phyloP scores from a whole-genome alignment of 2,888 invertebrate species.

The Nasonovia ribisnigri region DNA sequence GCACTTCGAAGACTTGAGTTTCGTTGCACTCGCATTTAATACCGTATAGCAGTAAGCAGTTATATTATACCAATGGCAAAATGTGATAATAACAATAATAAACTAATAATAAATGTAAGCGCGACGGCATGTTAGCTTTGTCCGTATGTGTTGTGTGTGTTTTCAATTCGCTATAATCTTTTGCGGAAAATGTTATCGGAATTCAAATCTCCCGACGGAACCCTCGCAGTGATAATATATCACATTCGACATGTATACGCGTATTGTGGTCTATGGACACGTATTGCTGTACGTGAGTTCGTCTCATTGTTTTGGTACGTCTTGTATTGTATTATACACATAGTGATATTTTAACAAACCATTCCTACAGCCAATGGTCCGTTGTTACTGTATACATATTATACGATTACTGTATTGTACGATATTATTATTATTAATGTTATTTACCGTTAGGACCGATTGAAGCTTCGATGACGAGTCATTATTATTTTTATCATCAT shows the following conservation, averaged over 20 bases:
- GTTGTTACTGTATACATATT: background rate
- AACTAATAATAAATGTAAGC: background rate
- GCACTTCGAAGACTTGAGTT: constrained; percentile 13
- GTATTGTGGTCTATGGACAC: background rate
- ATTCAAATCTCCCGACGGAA: background rate
- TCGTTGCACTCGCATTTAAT: constrained; percentile 10
- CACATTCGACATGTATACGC: too few relatives aligned
- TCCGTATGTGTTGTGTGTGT: background rate
- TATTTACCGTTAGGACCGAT: background rate
- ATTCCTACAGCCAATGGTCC: background rate
- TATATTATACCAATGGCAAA: background rate
- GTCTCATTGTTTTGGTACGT: background rate
- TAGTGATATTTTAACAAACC: background rate
- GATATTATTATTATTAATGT: background rate
- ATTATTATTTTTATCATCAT: background rate
- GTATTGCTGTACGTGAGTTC: background rate
- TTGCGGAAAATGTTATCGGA: background rate
- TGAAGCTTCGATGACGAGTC: background rate
- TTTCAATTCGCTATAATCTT: background rate
- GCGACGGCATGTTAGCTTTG: background rate
- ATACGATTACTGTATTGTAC: background rate
- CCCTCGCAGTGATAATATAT: too few relatives aligned
- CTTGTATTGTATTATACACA: background rate
- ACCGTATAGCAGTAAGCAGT: background rate
- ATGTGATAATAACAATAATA: background rate